Evolutionary conservation across 2,797 vertebrate species (phyloP).

Genomic region (Pangasius sanitwongsei): DNA sequence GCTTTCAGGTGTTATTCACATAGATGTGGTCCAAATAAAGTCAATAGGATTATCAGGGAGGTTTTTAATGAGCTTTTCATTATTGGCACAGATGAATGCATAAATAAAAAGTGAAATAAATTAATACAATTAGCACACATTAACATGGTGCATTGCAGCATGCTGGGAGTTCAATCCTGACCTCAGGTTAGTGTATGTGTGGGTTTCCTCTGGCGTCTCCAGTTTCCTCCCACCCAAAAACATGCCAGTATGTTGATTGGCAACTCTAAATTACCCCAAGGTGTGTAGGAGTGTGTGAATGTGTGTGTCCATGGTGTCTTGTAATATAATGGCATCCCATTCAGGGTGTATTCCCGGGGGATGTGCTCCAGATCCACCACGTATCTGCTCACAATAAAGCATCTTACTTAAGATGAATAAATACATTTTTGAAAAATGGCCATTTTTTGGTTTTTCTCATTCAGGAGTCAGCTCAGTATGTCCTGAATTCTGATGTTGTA

Average conservation of each 20-base stretch:
- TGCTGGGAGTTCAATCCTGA: neutral
- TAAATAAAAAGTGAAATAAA: neutral
- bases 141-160: neutral
- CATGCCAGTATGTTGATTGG: neutral
- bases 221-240: neutral
- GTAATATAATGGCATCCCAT: neutral
- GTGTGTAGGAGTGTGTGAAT: neutral
- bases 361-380: no score
- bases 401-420: neutral
- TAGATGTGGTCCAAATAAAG: neutral
- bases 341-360: neutral
- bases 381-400: neutral
- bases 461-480: no score
- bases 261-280: neutral
- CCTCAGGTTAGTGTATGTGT: neutral
- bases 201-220: neutral
- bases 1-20: neutral
- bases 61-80: neutral
- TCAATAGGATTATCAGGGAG: neutral
- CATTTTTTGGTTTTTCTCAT: no score
- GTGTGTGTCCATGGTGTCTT: neutral
- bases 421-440: no score
- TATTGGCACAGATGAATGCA: neutral
- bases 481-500: no score
- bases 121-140: neutral